Evolutionary conservation across 2,888 invertebrate species (phyloP).

Genomic region (Agonopterix subpropinquella): DNA sequence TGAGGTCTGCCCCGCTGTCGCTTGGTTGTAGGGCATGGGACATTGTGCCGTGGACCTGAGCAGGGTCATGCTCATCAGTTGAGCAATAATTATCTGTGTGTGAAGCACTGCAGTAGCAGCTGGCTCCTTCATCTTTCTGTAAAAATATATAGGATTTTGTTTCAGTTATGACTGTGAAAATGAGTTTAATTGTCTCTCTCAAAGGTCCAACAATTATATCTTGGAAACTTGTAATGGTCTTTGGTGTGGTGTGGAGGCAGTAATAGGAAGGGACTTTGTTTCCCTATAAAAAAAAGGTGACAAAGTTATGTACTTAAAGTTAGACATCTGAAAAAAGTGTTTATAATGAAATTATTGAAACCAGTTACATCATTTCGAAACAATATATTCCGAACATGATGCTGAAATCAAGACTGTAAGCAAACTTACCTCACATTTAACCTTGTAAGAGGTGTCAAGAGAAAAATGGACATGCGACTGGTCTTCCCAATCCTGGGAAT

Average conservation of each 20-base stretch:
- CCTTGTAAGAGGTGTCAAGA: constrained; percentile 60
- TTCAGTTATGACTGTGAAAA: too few species aligned
- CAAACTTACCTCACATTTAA: constrained; percentile 59
- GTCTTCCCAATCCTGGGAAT: constrained; percentile 54
- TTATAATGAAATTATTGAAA: too few species aligned
- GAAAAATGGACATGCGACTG: constrained; percentile 71
- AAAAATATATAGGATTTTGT: constrained; percentile 4
- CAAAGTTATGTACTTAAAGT: too few species aligned
- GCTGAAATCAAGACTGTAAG: background rate
- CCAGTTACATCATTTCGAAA: too few species aligned
- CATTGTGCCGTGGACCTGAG: constrained; percentile 47
- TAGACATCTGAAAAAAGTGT: too few species aligned
- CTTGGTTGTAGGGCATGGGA: constrained; percentile 79
- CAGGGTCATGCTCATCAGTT: constrained; percentile 82
- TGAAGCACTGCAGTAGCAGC: constrained; percentile 86
- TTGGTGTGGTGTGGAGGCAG: too few species aligned
- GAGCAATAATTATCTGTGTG: constrained; percentile 84
- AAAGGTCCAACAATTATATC: too few species aligned
- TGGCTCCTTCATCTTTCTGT: constrained; percentile 75
- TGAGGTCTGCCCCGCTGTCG: constrained; percentile 83
- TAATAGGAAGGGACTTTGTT: too few species aligned
- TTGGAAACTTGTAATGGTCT: too few species aligned
- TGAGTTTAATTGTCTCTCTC: too few species aligned
- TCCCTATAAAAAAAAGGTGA: too few species aligned
- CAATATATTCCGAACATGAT: background rate